Conservation (phyloP, 2,113 vertebrate species). For the Syrrhaptes paradoxus region DNA sequence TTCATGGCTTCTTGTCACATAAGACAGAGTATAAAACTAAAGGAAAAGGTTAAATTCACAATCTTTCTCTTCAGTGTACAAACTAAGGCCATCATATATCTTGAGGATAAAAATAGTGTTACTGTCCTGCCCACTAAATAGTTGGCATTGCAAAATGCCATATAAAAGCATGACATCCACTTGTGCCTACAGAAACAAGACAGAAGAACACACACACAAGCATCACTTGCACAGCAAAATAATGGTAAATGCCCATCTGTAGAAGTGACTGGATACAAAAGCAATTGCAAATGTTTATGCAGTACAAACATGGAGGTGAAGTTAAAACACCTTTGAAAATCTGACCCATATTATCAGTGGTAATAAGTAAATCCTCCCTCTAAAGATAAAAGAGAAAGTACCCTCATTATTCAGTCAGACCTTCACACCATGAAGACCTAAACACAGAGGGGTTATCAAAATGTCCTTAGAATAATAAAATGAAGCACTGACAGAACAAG, state of each 20-base stretch:
- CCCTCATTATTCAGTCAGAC: constrained; percentile 60
- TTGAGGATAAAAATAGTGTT: neutral
- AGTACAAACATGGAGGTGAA: constrained; percentile 54
- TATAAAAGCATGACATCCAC: constrained; percentile 8
- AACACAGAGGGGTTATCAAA: constrained; percentile 61
- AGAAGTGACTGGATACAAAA: constrained; percentile 41
- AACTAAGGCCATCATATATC: neutral
- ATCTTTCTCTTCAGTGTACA: neutral
- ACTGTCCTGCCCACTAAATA: neutral
- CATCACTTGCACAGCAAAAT: constrained; percentile 20
- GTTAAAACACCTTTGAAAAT: constrained; percentile 59
- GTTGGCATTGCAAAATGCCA: neutral
- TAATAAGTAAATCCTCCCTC: constrained; percentile 64
- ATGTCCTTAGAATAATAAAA: constrained; percentile 57
- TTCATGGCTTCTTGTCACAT: neutral
- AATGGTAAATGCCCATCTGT: constrained; percentile 27
- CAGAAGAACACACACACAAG: neutral
- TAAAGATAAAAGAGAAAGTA: constrained; percentile 62
- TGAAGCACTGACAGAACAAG: constrained; percentile 20
- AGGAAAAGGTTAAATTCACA: neutral
- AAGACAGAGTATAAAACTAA: neutral
- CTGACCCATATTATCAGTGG: constrained; percentile 36
- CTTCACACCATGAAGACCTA: constrained; percentile 25
- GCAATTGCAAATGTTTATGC: constrained; percentile 46
- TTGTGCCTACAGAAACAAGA: constrained; percentile 11